Evolutionary conservation across 2,888 invertebrate species (phyloP), one percentile per base, ranked within the genome.

Genomic region (Fragum sueziense): DNA sequence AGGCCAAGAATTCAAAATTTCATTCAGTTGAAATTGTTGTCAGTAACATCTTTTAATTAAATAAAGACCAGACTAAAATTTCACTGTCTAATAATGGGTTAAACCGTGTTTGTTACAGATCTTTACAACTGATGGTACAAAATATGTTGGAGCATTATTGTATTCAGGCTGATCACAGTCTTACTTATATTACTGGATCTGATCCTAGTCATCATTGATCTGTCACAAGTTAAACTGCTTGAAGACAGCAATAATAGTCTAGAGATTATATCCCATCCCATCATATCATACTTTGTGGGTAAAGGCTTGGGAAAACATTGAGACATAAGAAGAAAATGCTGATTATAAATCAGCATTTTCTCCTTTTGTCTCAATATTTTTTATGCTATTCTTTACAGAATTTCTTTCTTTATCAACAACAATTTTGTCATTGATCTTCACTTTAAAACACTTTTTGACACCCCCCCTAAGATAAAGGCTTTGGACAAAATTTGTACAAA

Each of bases 251-350:
- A 76, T 70, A 83, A 75, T 68, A 84, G 72, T 1, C 72, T 91
- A n/a, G 93, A 93, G 74, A 88, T 90, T 31, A 82, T 91, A 25
- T 93, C 93, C 33, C 91, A 93, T 62, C 86, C 90, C 78, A 92
- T 94, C 81, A 92, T 93, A 41, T 87, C 89, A 17, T 92, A 92
- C 79, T 94, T 94, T 85, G 87, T 94, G 57, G 22, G 52, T 6
- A 9, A 22, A 52, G n/a, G n/a, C 6, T n/a, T n/a, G 14, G 6
- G 9, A 52, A 52, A 52, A 52, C 52, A 52, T 52, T 14, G 9
- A n/a, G 52, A n/a, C 11, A 52, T n/a, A 52, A 52, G 52, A n/a
- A 52, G 52, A 52, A n/a, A n/a, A n/a, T n/a, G n/a, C n/a, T n/a
- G n/a, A n/a, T n/a, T n/a, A n/a, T n/a, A n/a, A n/a, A n/a, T 6